A percentile compares a stretch with the other conserved stretches of the same genome.
phyloP scores from a whole-genome alignment of 2,888 invertebrate species.

The Brachycybe producta region DNA sequence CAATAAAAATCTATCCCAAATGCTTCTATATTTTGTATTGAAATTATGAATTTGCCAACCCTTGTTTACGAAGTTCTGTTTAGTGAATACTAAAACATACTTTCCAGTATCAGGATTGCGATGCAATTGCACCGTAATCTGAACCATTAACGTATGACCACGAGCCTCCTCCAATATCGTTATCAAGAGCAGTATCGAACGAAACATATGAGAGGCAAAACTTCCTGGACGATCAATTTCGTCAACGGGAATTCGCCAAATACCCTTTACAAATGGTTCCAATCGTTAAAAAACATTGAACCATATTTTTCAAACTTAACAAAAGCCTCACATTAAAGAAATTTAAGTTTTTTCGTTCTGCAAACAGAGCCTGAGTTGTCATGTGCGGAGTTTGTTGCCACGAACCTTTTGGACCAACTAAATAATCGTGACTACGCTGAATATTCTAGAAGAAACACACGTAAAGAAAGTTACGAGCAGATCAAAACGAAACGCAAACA shows the following conservation, averaged over 20 bases:
- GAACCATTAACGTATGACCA: slow-evolving; percentile 65
- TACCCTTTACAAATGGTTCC: slow-evolving; percentile 43
- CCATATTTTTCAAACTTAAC: too few species aligned
- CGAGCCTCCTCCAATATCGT: slow-evolving; percentile 64
- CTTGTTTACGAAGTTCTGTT: too few species aligned
- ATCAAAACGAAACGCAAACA: neutral
- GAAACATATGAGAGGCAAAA: slow-evolving; percentile 79
- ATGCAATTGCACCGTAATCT: slow-evolving; percentile 62
- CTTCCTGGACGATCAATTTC: slow-evolving; percentile 88
- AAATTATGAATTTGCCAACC: too few species aligned
- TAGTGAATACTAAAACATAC: slow-evolving; percentile 13
- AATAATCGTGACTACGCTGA: slow-evolving; percentile 31
- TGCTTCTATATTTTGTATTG: too few species aligned
- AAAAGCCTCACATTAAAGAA: slow-evolving; percentile 65
- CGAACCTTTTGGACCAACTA: slow-evolving; percentile 29
- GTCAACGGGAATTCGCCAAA: slow-evolving; percentile 78
- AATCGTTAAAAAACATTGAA: neutral
- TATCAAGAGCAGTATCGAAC: slow-evolving; percentile 65
- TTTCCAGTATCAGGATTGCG: slow-evolving; percentile 60
- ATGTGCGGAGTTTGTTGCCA: slow-evolving; percentile 32
- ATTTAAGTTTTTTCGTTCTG: slow-evolving; percentile 67
- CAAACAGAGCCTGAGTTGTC: slow-evolving; percentile 66
- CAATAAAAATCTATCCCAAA: too few species aligned
- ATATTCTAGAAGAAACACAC: slow-evolving; percentile 28
- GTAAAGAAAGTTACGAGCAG: neutral